Conservation (phyloP, 2,113 vertebrate species). For the Sturnira hondurensis region DNA sequence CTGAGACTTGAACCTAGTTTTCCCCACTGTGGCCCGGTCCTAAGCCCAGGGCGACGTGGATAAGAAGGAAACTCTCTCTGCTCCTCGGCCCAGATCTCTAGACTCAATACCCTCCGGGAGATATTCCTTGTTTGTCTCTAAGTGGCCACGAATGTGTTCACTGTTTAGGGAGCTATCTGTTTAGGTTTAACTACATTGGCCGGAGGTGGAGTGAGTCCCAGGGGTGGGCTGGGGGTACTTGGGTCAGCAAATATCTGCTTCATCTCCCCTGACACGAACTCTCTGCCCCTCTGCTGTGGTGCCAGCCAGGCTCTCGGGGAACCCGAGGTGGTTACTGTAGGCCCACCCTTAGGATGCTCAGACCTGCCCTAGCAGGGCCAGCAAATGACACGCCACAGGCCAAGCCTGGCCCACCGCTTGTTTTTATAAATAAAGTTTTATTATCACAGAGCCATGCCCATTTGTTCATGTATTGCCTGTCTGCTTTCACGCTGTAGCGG, state of each 20-base stretch:
- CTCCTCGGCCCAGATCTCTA: neutral
- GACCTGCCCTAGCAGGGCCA: neutral
- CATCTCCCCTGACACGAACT: neutral
- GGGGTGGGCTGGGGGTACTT: accelerated
- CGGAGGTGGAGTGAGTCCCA: neutral
- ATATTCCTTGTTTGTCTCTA: neutral
- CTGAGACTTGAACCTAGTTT: neutral
- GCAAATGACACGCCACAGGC: neutral
- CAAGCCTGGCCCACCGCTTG: accelerated
- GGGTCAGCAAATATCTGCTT: neutral
- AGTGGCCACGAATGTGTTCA: neutral
- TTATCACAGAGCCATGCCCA: neutral
- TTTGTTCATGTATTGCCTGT: no score
- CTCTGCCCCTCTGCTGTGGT: neutral
- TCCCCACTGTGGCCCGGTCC: neutral
- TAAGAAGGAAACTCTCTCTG: neutral
- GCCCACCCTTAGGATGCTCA: neutral
- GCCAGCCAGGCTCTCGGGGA: neutral
- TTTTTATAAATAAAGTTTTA: constrained; percentile 25
- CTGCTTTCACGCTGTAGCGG: neutral
- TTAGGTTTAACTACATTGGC: neutral
- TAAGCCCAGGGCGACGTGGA: neutral
- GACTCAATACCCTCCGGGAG: neutral
- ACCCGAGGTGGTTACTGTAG: no score
- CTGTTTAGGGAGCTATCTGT: neutral